Evolutionary conservation across 2,113 vertebrate genomes (phyloP).

Genomic region (Prunella fulvescens): DNA sequence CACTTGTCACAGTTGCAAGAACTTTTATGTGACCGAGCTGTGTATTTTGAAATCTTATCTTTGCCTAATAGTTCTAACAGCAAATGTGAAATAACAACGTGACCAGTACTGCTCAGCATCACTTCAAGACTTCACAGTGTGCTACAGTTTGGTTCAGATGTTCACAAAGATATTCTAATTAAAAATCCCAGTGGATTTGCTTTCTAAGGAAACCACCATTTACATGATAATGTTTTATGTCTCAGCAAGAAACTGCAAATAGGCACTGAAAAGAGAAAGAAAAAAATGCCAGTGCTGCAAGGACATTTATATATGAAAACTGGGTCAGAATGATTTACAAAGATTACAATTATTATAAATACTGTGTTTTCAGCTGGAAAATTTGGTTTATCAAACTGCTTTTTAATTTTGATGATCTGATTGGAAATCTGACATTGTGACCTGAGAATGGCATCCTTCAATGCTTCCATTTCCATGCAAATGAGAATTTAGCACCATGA

Average conservation of each 20-base stretch:
- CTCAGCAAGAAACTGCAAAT: not conserved
- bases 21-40: not conserved
- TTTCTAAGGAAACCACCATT: conserved; percentile 54
- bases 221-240: conserved; percentile 34
- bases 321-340: conserved; percentile 9
- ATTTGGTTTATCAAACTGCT: conserved; percentile 4
- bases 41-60: not conserved
- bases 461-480: not conserved
- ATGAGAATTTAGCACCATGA: not conserved
- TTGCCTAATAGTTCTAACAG: not conserved
- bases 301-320: conserved; percentile 3
- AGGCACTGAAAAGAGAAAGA: not conserved
- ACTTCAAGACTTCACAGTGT: not conserved
- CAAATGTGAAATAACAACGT: not conserved
- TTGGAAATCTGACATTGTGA: not conserved
- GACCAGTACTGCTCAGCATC: not conserved
- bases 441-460: not conserved
- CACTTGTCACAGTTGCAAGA: not conserved
- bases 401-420: conserved; percentile 13
- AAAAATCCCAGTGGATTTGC: conserved; percentile 39
- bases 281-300: not conserved
- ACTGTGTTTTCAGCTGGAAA: conserved; percentile 25
- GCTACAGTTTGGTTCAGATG: conserved; percentile 3
- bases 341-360: not conserved
- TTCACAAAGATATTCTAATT: conserved; percentile 46